Evolutionary conservation across 2,797 vertebrate species (phyloP).

Genomic region (Schizopygopsis pylzovi): DNA sequence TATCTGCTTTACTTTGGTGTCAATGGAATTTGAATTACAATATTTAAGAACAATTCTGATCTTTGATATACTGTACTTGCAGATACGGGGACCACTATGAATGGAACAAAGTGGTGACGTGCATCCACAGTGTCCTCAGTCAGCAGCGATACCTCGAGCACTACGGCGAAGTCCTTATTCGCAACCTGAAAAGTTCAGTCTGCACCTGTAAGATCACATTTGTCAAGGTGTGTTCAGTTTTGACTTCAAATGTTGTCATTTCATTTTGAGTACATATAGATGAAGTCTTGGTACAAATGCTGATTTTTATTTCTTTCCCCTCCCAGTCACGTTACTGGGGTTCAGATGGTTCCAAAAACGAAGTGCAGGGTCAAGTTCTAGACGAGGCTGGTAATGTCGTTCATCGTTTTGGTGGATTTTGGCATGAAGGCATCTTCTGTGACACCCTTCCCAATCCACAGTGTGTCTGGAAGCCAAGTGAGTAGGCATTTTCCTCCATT

Average conservation of each 20-base stretch:
- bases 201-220: slow-evolving; percentile 95
- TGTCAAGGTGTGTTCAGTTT: slow-evolving; percentile 81
- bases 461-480: slow-evolving; percentile 93
- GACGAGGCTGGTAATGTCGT: slow-evolving; percentile 85
- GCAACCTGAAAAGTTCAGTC: slow-evolving; percentile 83
- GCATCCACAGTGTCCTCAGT: slow-evolving; percentile 95
- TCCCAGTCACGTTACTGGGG: slow-evolving; percentile 92
- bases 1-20: slow-evolving; percentile 14
- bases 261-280: neutral
- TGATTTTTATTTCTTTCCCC: neutral
- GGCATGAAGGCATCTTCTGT: slow-evolving; percentile 92
- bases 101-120: slow-evolving; percentile 97
- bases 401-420: slow-evolving; percentile 90
- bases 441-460: slow-evolving; percentile 84
- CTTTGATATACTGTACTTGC: slow-evolving; percentile 19
- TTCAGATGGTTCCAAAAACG: slow-evolving; percentile 83
- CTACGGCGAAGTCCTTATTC: slow-evolving; percentile 90
- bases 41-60: slow-evolving; percentile 6
- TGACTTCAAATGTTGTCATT: neutral
- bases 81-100: slow-evolving; percentile 95
- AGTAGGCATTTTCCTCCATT: slow-evolving; percentile 64
- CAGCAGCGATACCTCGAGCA: slow-evolving; percentile 94
- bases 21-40: neutral
- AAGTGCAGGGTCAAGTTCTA: slow-evolving; percentile 90
- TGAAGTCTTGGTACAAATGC: neutral